Conservation (phyloP, 2,113 vertebrate species). For the Otolemur garnettii region DNA sequence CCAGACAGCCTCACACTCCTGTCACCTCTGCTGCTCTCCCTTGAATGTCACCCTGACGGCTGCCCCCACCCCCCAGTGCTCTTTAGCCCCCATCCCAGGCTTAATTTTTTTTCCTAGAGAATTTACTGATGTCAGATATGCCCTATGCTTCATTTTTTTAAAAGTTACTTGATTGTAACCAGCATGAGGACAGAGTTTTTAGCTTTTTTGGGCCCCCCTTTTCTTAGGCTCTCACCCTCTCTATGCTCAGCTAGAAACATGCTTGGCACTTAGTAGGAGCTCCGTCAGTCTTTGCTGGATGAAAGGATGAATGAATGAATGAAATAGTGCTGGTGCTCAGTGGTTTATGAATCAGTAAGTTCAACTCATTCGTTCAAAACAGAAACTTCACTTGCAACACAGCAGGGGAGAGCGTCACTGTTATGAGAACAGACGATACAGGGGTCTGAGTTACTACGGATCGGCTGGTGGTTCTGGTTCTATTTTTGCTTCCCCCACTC, state of each 20-base stretch:
- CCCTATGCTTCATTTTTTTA: neutral
- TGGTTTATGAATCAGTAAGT: neutral
- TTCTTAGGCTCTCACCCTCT: no score
- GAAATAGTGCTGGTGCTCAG: neutral
- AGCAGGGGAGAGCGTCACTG: accelerated
- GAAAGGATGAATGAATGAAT: neutral
- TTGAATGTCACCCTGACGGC: neutral
- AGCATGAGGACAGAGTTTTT: neutral
- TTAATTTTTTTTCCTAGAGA: neutral
- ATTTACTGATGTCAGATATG: no score
- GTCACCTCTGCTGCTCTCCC: neutral
- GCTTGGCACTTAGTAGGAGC: neutral
- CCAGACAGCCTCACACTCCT: neutral
- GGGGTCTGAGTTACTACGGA: neutral
- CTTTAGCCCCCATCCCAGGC: no score
- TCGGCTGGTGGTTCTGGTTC: no score
- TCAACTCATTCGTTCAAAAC: neutral
- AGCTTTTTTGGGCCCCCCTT: neutral
- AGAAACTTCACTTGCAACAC: neutral
- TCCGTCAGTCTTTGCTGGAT: no score
- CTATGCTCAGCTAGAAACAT: neutral
- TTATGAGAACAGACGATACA: neutral
- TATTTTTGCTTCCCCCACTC: neutral
- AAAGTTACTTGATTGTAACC: neutral
- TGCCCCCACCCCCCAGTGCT: neutral